phyloP scores from a whole-genome alignment of 1,140 invertebrate species.

The Meloidogyne chitwoodi region DNA sequence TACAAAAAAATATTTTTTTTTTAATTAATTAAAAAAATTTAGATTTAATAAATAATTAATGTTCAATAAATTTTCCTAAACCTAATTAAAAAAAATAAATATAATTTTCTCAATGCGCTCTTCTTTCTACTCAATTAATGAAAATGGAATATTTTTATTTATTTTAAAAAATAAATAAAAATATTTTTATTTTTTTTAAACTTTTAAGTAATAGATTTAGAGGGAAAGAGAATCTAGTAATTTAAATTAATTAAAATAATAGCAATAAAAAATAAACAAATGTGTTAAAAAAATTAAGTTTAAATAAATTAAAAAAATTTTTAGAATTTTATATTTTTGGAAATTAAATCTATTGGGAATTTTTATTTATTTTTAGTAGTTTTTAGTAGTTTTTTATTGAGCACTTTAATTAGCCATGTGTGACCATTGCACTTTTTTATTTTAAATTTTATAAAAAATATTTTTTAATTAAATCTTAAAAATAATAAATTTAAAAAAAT shows the following conservation, averaged over 20 bases:
- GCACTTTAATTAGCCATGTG: not conserved
- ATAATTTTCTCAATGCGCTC: not conserved
- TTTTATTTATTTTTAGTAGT: not conserved
- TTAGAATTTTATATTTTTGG: not conserved
- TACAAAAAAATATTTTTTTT: too few relatives aligned
- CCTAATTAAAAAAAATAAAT: not conserved
- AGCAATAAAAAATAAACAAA: too few relatives aligned
- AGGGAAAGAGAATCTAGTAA: not conserved
- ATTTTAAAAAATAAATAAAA: too few relatives aligned
- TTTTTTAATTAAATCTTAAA: too few relatives aligned
- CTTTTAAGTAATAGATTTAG: too few relatives aligned
- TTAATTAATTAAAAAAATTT: too few relatives aligned
- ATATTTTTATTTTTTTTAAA: too few relatives aligned
- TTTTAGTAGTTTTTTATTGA: not conserved
- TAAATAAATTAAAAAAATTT: not conserved
- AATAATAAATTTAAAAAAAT: too few relatives aligned
- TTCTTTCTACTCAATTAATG: not conserved
- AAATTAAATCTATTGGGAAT: not conserved
- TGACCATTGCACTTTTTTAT: not conserved
- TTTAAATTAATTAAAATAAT: slow-evolving; percentile 1
- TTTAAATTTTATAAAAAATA: not conserved
- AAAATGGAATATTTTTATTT: too few relatives aligned
- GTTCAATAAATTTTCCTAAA: too few relatives aligned
- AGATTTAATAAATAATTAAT: too few relatives aligned
- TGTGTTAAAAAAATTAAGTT: not conserved